Evolutionary conservation across 2,113 vertebrate genomes (phyloP), one percentile per base, ranked within the genome.

Genomic region (Xerus inauris): DNA sequence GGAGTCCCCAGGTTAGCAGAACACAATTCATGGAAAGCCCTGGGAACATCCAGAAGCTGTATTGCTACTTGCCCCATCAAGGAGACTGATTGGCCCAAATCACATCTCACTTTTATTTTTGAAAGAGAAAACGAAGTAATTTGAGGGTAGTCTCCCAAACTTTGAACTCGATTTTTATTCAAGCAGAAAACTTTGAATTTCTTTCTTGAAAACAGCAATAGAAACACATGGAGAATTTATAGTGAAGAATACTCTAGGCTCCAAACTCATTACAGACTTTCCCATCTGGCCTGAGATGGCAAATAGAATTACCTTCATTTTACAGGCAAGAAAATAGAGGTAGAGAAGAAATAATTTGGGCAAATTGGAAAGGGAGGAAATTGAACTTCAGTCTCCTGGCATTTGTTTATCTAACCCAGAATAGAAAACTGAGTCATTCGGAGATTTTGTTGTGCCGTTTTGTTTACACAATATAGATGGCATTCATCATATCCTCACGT

Each of bases 271-370:
- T 97, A 97, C 9, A 67, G 59, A 87, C 57, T 96, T 94, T 94
- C 77, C 95, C 87, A 88, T 94, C 96, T 97, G 95, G 90, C 62
- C 89, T 81, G 65, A 89, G 88, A 91, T 94, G 88, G 91, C 77
- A 96, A 94, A 96, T 94, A 96, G 85, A 95, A 96, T 97, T 95
- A 93, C 79, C 67, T 96, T 96, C 69, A 95, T 97, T 97, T 96
- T 79, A 83, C 64, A 96, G 86, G 71, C 79, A 91, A 72, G 91
- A 96, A 97, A 96, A 96, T 57, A 86, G 93, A 97, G 71, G 76
- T 85, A 79, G 88, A 94, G 62, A 98, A 95, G 79, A 97, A 96
- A 92, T 92, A 93, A 77, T 93, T 95, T 96, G 3, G 22, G 86
- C 13, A 94, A 96, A 97, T 95, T 93, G 76, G 62, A 76, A 91